A percentile compares a stretch with the other conserved stretches of the same genome.
Conservation (phyloP, 2,797 vertebrate genomes). For the Argya squamiceps region DNA sequence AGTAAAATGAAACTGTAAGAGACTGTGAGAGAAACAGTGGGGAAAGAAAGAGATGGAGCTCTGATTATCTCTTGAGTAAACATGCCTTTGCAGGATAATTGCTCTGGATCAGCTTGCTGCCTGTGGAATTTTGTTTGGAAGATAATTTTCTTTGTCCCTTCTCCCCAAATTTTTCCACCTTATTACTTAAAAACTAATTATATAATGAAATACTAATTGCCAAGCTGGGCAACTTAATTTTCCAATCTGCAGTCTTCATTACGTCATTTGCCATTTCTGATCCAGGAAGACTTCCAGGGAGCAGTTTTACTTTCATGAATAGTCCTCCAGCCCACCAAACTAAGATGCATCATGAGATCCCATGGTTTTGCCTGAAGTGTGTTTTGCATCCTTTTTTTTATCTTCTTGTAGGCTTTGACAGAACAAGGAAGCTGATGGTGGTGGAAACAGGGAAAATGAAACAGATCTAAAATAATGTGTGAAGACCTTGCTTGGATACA, state of each 20-base stretch:
- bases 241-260: background rate
- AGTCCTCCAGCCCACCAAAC: background rate
- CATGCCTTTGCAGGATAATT: conserved; percentile 8
- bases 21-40: background rate
- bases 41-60: background rate
- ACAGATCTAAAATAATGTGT: background rate
- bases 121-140: background rate
- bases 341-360: background rate
- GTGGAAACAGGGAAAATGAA: background rate
- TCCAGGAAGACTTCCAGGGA: background rate
- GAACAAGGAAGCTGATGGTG: background rate
- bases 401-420: background rate
- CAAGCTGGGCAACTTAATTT: background rate
- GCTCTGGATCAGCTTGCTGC: background rate
- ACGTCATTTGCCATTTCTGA: background rate
- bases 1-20: conserved; percentile 19
- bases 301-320: background rate
- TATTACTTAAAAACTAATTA: background rate
- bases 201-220: background rate
- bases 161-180: background rate
- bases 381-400: background rate
- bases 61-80: background rate
- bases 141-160: background rate
- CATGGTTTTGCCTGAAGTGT: background rate
- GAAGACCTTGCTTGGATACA: background rate